Base-by-base conservation (phyloP, 2,888 invertebrate genomes). In the Aphelenchoides bicaudatus region DNA sequence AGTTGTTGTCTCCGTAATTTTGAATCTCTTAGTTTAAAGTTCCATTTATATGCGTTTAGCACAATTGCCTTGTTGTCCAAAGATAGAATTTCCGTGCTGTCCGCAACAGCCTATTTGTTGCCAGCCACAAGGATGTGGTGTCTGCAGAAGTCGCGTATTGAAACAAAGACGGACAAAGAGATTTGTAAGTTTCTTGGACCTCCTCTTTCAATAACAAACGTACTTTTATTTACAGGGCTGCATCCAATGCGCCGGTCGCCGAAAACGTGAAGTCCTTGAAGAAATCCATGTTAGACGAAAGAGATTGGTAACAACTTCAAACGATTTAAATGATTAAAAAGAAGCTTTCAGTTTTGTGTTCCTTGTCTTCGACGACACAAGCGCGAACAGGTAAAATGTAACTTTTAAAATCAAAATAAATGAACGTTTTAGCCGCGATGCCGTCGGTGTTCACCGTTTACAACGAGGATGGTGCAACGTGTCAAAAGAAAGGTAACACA, bases 1-100 rank as follows among this genome's bases (percentile, higher is more conserved):
- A 82, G 75, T 98, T 93, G 0, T 93, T 90, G 0, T 91, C 90
- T 28, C 94, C 86, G 3, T 65, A 34, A 34, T 13, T 34, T 34
- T 16, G 13, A 34, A 13, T 34, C 13, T 34, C 13, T 16, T 34
- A 34, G 34, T 34, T 13, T 34, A n/a, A n/a, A n/a, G n/a, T n/a
- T n/a, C n/a, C 16, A 13, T 34, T 34, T 13, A 13, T 34, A 16
- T 13, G 13, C 43, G n/a, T 21, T n/a, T 43, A 6, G 43, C 43
- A 10, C 43, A 43, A n/a, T n/a, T 43, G 8, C 52, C 52, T 23
- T 51, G 52, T 30, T 51, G 52, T 30, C 52, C 52, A 6, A 27
- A 30, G 28, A 51, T 51, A 4, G 37, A 38, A 2, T 37, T 51
- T 13, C 49, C 49, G 34, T 51, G 52, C 21, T 51, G 52, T 3